phyloP scores from a whole-genome alignment of 2,113 vertebrate genomes.

The Andinoacara biseriatus region DNA sequence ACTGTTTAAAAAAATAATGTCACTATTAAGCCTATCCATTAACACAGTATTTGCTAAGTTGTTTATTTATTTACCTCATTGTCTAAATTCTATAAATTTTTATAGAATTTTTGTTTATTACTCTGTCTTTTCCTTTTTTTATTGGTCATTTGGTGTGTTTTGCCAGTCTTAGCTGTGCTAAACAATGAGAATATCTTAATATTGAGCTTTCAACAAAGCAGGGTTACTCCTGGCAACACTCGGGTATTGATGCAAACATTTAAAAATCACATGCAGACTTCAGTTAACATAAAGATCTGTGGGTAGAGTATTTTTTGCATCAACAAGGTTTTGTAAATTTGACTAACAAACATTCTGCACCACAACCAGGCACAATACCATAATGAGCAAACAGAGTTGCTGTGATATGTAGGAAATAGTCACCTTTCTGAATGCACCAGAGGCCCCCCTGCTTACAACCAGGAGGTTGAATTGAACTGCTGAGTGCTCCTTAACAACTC shows the following conservation, averaged over 20 bases:
- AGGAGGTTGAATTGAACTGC: conserved; percentile 10
- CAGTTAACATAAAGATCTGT: background rate
- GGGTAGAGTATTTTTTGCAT: background rate
- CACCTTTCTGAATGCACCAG: background rate
- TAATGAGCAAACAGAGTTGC: background rate
- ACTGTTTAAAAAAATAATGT: background rate
- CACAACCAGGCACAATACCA: background rate
- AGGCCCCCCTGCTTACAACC: background rate
- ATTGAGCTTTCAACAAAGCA: background rate
- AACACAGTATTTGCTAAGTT: background rate
- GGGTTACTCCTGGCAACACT: background rate
- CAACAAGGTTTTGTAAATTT: conserved; percentile 25
- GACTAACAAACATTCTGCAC: conserved; percentile 31
- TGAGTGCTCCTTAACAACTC: conserved; percentile 35
- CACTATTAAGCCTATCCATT: background rate
- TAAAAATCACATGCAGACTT: background rate
- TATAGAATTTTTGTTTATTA: background rate
- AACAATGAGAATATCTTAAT: background rate
- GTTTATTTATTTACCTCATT: background rate
- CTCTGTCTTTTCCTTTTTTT: background rate
- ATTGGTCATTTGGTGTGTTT: background rate
- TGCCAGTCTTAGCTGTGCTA: background rate
- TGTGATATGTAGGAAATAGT: background rate
- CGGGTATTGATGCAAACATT: background rate
- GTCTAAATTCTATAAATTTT: background rate